Base-by-base conservation (phyloP, 1,140 invertebrate genomes). In the Tachypleus tridentatus region DNA sequence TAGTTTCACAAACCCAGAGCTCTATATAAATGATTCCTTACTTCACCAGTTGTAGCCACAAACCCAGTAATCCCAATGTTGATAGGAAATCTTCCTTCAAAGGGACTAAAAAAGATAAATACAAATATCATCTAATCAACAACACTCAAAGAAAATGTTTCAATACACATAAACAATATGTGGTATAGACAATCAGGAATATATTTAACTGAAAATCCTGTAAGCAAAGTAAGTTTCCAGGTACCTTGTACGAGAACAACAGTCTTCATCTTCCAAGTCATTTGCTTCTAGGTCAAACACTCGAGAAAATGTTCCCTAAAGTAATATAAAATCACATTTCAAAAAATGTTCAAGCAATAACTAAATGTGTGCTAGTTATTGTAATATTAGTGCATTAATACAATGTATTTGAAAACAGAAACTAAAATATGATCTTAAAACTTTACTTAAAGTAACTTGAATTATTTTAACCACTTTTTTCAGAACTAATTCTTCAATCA, bases 71-170 rank as follows among this genome's bases (percentile, higher is more conserved):
- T 89, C 56, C 89, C 96, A 70, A 96, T 86, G 76, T 96, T 95
- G 72, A 98, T 96, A 6, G 95, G 93, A 80, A 98, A 98, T 71
- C 91, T 81, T 69, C 88, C 89, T 75, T 93, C 91, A 76, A 89
- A 91, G 51, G 90, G 90, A 58, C 68, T 69, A 8, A 5, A 64
- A 66, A 29, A 58, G 56, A 8, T 29, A 29, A 29, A 29, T 29
- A 29, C 29, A 29, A 29, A 29, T 29, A 29, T 29, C 29, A 29
- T 29, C 29, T 29, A 29, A 75, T 86, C 86, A 75, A 56, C 61
- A 51, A 10, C 53, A 52, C 7, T 49, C 11, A 58, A 9, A 64
- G 3, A 7, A 8, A 29, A 9, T 9, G 49, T 29, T 60, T 47
- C 49, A 6, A 6, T 51, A 47, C 49, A 64, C 5, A 64, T 29